Base-by-base conservation (phyloP, 2,888 invertebrate species). In the Ormyrus nitidulus region DNA sequence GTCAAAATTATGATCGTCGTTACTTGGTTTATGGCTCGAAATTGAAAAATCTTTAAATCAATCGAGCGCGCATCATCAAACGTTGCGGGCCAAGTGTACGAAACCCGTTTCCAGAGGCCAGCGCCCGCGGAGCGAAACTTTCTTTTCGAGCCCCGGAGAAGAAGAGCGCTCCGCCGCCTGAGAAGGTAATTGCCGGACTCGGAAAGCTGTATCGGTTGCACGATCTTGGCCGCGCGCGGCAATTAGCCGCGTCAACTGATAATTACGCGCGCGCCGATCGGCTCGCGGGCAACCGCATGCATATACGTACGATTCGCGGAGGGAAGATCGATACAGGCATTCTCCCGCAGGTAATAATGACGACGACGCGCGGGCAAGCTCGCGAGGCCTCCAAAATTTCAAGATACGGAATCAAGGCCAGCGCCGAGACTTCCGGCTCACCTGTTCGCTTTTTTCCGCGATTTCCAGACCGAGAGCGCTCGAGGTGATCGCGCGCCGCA, bases 241-340 rank as follows among this genome's bases (percentile, higher is more conserved):
- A 69, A 85, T 85, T 86, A 85, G 81, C 19, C 79, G 69, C 73
- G 77, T 69, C 79, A 84, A 83, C 85, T 82, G 81, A 81, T 78
- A 83, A 84, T 86, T 84, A 84, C 70, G 72, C 73, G 74, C 64
- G 58, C 6, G 51, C 6, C 46, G n/a, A 13, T 6, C 9, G 19
- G 11, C 13, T 49, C 13, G n/a, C 49, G 64, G 13, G 49, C 13
- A 49, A 34, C 34, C 9, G 64, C 11, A 4, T 34, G 34, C 34
- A 77, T 64, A 65, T 11, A 77, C 64, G 65, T 11, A 71, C 71
- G 78, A 79, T 79, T 79, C 68, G 73, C 62, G 53, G 61, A 49
- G 68, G 51, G 44, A 10, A 62, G 19, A 61, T 56, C 75, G 75
- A 65, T 49, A 11, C 9, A 6, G 44, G 6, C 6, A 34, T 34